A percentile compares a stretch with the other conserved stretches of the same genome.
Conservation (phyloP, 2,888 invertebrate species). For the Dioctria linearis region DNA sequence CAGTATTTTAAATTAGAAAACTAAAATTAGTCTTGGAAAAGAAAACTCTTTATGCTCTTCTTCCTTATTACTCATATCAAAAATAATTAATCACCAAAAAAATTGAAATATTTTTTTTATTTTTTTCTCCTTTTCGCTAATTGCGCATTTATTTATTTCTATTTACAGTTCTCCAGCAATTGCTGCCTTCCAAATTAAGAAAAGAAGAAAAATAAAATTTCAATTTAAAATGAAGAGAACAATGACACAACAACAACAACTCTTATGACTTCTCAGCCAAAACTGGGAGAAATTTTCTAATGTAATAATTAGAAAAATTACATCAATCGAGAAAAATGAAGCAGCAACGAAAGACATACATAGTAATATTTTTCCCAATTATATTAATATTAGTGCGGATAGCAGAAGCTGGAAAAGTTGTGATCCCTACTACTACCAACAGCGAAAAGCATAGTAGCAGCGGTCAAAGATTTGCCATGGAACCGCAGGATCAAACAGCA, state of each 20-base stretch:
- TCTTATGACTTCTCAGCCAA: slow-evolving; percentile 17
- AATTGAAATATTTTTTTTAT: too few species aligned
- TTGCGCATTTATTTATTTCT: not conserved
- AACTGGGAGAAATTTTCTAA: slow-evolving; percentile 16
- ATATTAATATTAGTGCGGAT: slow-evolving; percentile 57
- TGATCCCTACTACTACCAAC: not conserved
- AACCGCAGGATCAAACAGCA: slow-evolving; percentile 93
- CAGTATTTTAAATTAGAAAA: too few species aligned
- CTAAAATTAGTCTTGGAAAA: too few species aligned
- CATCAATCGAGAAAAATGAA: slow-evolving; percentile 8
- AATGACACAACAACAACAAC: not conserved
- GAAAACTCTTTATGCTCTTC: too few species aligned
- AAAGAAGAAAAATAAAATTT: not conserved
- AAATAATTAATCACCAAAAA: too few species aligned
- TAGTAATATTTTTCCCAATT: slow-evolving; percentile 58
- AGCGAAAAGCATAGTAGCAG: slow-evolving; percentile 50
- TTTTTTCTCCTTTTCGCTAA: too few species aligned
- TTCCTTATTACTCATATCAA: too few species aligned
- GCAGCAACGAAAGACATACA: slow-evolving; percentile 56
- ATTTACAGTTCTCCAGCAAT: not conserved
- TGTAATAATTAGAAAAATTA: slow-evolving; percentile 26
- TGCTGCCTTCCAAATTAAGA: not conserved
- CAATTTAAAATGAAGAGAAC: not conserved
- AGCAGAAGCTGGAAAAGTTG: slow-evolving; percentile 52
- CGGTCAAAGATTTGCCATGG: slow-evolving; percentile 91